Evolutionary conservation across 2,888 invertebrate species (phyloP).

Genomic region (Eutolmus rufibarbis): DNA sequence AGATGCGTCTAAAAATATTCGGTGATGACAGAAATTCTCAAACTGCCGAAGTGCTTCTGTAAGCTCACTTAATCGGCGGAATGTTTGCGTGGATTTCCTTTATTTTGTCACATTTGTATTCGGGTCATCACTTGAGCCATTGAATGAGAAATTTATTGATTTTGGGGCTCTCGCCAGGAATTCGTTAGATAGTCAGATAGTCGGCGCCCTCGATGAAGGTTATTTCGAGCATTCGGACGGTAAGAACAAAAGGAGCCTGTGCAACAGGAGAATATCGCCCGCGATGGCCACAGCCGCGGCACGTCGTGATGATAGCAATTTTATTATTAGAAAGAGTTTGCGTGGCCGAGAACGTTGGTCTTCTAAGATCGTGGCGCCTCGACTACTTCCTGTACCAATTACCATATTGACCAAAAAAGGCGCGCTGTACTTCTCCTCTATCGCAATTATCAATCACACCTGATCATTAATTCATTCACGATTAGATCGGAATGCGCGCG

Average conservation of each 20-base stretch:
- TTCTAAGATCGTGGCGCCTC: not conserved
- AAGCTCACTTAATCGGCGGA: not conserved
- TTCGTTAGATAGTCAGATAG: not conserved
- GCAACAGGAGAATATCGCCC: not conserved
- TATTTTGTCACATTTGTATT: constrained; percentile 15
- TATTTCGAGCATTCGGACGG: not conserved
- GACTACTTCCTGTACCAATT: not conserved
- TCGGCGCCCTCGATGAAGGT: not conserved
- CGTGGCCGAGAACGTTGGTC: not conserved
- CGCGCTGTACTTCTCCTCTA: not conserved
- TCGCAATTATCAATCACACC: constrained; percentile 19
- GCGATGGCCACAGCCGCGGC: not conserved
- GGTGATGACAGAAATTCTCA: not conserved
- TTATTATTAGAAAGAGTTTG: not conserved
- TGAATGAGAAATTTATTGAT: constrained; percentile 22
- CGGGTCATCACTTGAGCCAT: constrained; percentile 9
- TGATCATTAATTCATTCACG: constrained; percentile 34
- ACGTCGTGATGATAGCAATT: not conserved
- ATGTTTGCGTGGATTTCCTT: constrained; percentile 20
- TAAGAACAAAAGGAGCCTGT: not conserved
- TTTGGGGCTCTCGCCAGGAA: not conserved
- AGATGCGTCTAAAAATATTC: constrained; percentile 10
- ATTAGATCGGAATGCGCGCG: constrained; percentile 24
- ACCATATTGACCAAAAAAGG: constrained; percentile 19
- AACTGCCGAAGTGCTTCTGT: not conserved